Evolutionary conservation across 2,797 vertebrate genomes (phyloP).

Genomic region (Chanos chanos): DNA sequence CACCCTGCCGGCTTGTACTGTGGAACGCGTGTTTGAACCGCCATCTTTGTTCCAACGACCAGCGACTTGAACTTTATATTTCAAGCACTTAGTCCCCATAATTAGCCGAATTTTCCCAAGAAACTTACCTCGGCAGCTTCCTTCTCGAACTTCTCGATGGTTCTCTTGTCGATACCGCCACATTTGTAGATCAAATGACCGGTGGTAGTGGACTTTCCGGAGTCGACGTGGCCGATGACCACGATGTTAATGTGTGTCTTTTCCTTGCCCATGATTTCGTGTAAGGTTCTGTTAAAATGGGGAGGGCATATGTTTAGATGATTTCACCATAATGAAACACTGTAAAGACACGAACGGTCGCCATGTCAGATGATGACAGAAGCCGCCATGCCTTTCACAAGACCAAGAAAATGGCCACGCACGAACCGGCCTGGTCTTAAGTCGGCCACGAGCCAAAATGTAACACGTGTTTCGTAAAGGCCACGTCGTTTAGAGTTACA

Average conservation of each 20-base stretch:
- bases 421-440: conserved; percentile 52
- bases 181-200: conserved; percentile 83
- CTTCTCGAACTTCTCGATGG: conserved; percentile 83
- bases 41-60: conserved; percentile 62
- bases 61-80: background rate
- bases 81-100: background rate
- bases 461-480: conserved; percentile 74
- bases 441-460: conserved; percentile 53
- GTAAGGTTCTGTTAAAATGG: conserved; percentile 59
- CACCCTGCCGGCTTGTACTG: conserved; percentile 59
- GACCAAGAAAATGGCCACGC: background rate
- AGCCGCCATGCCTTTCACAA: background rate
- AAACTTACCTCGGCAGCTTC: conserved; percentile 75
- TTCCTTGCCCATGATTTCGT: conserved; percentile 78
- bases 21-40: conserved; percentile 59
- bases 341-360: too few species aligned
- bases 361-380: too few species aligned
- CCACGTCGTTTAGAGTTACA: conserved; percentile 67
- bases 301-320: fast-evolving
- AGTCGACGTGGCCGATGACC: conserved; percentile 85
- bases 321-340: too few species aligned
- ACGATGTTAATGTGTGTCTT: conserved; percentile 82
- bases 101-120: background rate
- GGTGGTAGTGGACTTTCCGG: conserved; percentile 78
- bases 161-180: conserved; percentile 80